These are phyloP conservation scores for Cheirogaleus medius DNA, from an alignment of 2,113 vertebrate species.

Conservation along the genomic window DNA sequence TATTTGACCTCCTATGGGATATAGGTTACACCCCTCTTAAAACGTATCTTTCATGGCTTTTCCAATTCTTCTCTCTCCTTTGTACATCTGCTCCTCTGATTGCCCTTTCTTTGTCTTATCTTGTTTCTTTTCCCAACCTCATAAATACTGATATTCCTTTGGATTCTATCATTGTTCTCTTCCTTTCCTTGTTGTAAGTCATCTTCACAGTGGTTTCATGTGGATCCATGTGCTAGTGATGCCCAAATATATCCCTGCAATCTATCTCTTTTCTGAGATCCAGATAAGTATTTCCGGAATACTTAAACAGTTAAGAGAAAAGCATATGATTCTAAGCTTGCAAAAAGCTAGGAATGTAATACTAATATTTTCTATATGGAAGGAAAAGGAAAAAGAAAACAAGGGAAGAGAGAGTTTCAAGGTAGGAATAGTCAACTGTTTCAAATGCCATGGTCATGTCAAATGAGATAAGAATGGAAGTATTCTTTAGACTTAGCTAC, in stretches of 20 bases:
- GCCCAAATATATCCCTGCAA: neutral
- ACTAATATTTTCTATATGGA: neutral
- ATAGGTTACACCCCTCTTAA: neutral
- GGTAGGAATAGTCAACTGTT: neutral
- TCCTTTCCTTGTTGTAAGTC: neutral
- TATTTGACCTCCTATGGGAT: neutral
- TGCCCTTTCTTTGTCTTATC: neutral
- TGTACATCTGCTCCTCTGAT: neutral
- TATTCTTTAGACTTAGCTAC: neutral
- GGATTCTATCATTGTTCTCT: neutral
- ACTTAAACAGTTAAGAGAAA: neutral
- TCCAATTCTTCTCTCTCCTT: neutral
- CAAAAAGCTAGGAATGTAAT: neutral
- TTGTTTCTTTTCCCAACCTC: neutral
- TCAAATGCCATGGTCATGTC: neutral
- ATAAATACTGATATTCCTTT: neutral
- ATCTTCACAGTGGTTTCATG: neutral
- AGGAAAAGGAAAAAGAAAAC: neutral
- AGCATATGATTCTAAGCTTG: neutral
- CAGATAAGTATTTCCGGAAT: neutral
- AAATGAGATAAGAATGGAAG: neutral
- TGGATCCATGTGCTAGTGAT: neutral
- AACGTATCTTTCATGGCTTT: neutral
- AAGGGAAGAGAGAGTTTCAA: neutral
- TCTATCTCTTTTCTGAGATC: neutral